These are phyloP conservation scores for Ranitomeya imitator DNA, from an alignment of 2,113 vertebrate genomes.

Conservation along the genomic window DNA sequence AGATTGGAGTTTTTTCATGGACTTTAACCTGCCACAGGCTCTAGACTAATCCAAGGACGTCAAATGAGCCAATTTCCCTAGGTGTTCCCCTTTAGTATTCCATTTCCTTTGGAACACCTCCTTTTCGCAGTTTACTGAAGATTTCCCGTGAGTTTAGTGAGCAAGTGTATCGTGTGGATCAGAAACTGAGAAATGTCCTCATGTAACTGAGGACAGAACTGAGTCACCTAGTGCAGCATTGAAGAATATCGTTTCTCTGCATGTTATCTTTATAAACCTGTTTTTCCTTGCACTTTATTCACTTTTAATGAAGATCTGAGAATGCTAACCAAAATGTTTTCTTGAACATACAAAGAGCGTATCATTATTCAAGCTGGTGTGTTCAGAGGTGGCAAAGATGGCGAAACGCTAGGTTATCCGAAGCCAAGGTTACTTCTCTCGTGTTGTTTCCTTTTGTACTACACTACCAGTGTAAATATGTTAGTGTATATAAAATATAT, in stretches of 20 bases:
- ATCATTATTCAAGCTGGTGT: not conserved
- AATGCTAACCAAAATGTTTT: conserved; percentile 24
- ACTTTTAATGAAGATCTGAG: conserved; percentile 26
- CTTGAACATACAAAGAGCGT: not conserved
- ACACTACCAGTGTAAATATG: conserved; percentile 51
- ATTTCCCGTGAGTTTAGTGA: not conserved
- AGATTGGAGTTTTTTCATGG: not conserved
- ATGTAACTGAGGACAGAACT: not conserved
- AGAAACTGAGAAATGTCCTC: not conserved
- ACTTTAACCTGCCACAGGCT: conserved; percentile 4
- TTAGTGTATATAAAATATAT: conserved; percentile 44
- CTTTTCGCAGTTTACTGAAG: not conserved
- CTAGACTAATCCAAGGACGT: not conserved
- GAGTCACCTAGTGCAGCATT: conserved; percentile 18
- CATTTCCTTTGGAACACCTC: not conserved
- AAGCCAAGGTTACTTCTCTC: conserved; percentile 29
- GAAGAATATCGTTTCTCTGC: conserved; percentile 9
- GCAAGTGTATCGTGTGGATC: not conserved
- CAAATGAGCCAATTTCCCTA: not conserved
- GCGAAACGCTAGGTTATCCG: not conserved
- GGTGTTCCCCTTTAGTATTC: not conserved
- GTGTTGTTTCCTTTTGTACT: conserved; percentile 43
- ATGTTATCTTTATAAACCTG: conserved; percentile 27
- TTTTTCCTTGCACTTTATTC: conserved; percentile 47
- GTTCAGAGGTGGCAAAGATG: conserved; percentile 4